Percentiles rank a stretch among this genome's conserved stretches.
These are phyloP conservation scores for Dryocosmus kuriphilus DNA, from an alignment of 2,888 invertebrate species.

Conservation along the genomic window DNA sequence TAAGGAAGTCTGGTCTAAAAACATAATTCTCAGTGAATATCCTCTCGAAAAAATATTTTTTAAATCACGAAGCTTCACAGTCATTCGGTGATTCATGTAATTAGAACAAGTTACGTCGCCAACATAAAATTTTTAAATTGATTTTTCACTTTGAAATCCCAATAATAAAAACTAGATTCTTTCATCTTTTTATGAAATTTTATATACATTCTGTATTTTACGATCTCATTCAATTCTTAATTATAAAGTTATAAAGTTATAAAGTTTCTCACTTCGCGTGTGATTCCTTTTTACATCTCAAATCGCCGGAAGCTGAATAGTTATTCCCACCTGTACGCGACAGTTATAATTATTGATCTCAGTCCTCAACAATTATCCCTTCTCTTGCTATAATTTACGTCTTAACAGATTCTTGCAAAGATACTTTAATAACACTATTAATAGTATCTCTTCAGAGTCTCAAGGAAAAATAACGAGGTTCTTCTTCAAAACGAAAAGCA, in stretches of 20 bases:
- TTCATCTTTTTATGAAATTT: neutral
- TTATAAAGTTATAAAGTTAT: neutral
- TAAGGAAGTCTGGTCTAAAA: too few species aligned
- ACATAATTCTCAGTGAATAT: too few species aligned
- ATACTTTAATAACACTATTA: neutral
- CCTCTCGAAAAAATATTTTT: too few species aligned
- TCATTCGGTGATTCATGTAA: neutral
- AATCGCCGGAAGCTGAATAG: neutral
- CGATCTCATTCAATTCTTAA: neutral
- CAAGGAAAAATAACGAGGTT: neutral
- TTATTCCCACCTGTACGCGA: neutral
- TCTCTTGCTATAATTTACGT: neutral
- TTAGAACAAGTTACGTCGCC: neutral
- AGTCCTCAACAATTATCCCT: conserved; percentile 1
- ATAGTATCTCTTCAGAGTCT: neutral
- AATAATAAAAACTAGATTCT: too few species aligned
- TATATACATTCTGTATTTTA: neutral
- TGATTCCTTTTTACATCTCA: neutral
- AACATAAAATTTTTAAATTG: neutral
- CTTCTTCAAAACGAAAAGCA: neutral
- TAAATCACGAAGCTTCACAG: neutral
- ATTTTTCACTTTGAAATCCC: neutral
- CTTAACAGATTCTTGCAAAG: neutral
- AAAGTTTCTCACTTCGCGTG: neutral
- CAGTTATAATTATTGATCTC: neutral